Conservation (phyloP, 1,140 invertebrate species). For the Eupristina koningsbergeri region DNA sequence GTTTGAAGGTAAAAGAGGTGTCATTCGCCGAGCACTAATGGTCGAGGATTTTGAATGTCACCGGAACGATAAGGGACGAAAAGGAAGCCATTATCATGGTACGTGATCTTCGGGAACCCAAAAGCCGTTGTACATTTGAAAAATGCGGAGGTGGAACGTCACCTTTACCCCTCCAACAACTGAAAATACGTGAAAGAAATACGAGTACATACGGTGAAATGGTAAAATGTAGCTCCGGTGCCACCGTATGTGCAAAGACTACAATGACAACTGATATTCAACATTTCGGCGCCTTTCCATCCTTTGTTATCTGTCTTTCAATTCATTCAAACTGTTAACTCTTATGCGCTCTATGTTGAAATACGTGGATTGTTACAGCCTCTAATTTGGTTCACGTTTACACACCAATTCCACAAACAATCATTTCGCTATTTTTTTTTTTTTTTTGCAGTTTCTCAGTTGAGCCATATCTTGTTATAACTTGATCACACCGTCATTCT, state of each 20-base stretch:
- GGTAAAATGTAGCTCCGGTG: neutral
- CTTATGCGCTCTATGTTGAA: neutral
- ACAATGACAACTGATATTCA: neutral
- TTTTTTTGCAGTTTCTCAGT: no score
- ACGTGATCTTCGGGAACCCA: slow-evolving; percentile 42
- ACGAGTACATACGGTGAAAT: no score
- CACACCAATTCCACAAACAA: no score
- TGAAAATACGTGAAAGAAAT: slow-evolving; percentile 39
- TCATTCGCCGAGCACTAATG: slow-evolving; percentile 49
- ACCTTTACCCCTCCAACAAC: slow-evolving; percentile 4
- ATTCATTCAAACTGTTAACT: neutral
- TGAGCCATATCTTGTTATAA: no score
- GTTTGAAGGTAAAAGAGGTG: slow-evolving; percentile 29
- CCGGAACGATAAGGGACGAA: slow-evolving; percentile 65
- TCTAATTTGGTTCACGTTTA: no score
- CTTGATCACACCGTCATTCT: no score
- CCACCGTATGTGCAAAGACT: neutral
- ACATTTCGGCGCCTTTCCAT: neutral
- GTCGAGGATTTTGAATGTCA: slow-evolving; percentile 67
- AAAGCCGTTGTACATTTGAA: slow-evolving; percentile 33
- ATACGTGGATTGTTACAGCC: no score
- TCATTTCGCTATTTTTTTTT: no score
- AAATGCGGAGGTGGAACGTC: slow-evolving; percentile 3
- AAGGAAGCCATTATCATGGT: slow-evolving; percentile 65
- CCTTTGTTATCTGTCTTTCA: neutral